phyloP scores from a whole-genome alignment of 2,888 invertebrate species.

The Megamerina dolium region DNA sequence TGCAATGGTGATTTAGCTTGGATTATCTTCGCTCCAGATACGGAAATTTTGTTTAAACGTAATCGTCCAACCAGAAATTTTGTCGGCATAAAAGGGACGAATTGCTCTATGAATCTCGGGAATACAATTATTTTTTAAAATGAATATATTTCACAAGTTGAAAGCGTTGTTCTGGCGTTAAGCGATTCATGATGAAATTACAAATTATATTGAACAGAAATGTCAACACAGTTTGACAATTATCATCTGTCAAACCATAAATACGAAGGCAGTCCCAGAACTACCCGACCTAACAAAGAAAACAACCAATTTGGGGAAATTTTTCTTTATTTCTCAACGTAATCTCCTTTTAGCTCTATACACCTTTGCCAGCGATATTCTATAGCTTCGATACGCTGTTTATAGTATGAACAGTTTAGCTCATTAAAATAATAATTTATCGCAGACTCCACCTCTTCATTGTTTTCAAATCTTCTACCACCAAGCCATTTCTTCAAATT shows the following conservation, averaged over 20 bases:
- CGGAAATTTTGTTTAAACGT: neutral
- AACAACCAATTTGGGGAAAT: too few relatives aligned
- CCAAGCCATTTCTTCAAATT: too few relatives aligned
- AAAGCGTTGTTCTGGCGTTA: slow-evolving; percentile 2
- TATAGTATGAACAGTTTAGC: too few relatives aligned
- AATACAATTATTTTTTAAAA: neutral
- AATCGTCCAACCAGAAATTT: neutral
- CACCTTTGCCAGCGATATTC: too few relatives aligned
- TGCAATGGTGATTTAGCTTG: neutral
- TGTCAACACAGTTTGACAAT: neutral
- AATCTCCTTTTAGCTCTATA: too few relatives aligned
- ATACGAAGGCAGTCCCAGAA: too few relatives aligned
- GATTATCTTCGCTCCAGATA: neutral
- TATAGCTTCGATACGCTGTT: too few relatives aligned
- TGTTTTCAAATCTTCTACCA: too few relatives aligned
- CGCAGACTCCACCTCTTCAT: too few relatives aligned
- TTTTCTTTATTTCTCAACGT: too few relatives aligned
- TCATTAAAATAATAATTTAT: too few relatives aligned
- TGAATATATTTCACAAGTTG: neutral
- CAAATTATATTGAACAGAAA: slow-evolving; percentile 1
- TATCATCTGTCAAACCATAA: neutral
- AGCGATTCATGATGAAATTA: slow-evolving; percentile 2
- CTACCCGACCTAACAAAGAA: too few relatives aligned
- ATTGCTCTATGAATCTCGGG: neutral
- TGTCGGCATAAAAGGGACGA: neutral